Base-by-base conservation (phyloP, 1,140 invertebrate species). In the Chymomyza costata region DNA sequence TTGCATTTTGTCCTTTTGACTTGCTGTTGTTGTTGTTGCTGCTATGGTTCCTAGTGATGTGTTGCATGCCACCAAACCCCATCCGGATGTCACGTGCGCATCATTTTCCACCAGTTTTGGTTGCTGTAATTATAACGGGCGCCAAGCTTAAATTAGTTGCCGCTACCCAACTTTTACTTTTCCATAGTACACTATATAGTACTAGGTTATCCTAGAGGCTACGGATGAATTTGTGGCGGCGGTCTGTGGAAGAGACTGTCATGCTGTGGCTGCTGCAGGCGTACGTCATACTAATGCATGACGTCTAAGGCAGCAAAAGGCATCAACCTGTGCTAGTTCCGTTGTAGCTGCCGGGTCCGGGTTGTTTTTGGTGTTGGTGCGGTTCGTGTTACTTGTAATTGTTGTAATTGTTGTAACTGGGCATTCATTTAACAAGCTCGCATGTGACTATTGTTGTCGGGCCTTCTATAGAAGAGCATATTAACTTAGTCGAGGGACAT, bases 91-190 rank as follows among this genome's bases (percentile, higher is more conserved):
- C 73, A 78, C 73, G 73, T 80, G 67, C 73, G 67, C 59, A 67
- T 67, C 59, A 78, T 80, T 78, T 78, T 80, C 67, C 59, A 80
- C 51, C 67, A 80, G 51, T 65, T 80, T 78, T 73, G 48, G 52
- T 66, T 48, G 43, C 25, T 55, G 55, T 80, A 78, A 78, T 78
- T 80, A 71, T 67, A 64, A 80, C 51, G 71, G 55, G 73, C 73
- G 63, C 53, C n/a, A n/a, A 80, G 52, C 67, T 73, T 71, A 68
- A 80, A 78, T 78, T 80, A 78, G 73, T 71, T 71, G 52, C 45
- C 39, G 17, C 25, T 25, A 37, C 18, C 21, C 19, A 37, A 35
- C 30, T 38, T 45, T n/a, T n/a, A n/a, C n/a, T n/a, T n/a, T n/a
- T n/a, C n/a, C n/a, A n/a, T n/a, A n/a, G n/a, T n/a, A n/a, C n/a